Percentiles rank a stretch among this genome's conserved stretches.
These are phyloP conservation scores for Pegoplata infirma DNA, from an alignment of 2,888 invertebrate genomes.

Conservation along the genomic window DNA sequence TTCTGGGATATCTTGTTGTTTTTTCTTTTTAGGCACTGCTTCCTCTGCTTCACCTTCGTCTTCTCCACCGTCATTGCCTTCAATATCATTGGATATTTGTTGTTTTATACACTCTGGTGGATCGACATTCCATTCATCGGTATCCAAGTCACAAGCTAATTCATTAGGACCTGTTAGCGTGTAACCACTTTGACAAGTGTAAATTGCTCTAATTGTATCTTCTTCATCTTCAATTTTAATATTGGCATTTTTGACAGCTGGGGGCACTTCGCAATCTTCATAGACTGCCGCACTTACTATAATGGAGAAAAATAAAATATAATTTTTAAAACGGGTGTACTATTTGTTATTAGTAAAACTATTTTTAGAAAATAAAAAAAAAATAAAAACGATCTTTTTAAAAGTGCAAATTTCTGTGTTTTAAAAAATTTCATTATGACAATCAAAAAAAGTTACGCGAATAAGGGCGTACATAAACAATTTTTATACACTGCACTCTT, in stretches of 20 bases:
- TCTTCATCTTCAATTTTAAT: slow-evolving; percentile 69
- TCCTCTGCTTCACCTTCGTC: slow-evolving; percentile 33
- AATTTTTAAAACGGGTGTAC: too few relatives aligned
- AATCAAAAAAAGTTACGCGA: too few relatives aligned
- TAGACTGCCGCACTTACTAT: slow-evolving; percentile 64
- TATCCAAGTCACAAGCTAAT: slow-evolving; percentile 73
- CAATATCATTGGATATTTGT: slow-evolving; percentile 62
- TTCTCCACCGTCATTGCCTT: slow-evolving; percentile 21
- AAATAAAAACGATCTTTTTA: too few relatives aligned
- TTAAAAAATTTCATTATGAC: too few relatives aligned
- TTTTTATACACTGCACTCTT: too few relatives aligned
- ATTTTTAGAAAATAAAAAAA: too few relatives aligned
- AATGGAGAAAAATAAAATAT: slow-evolving; percentile 27
- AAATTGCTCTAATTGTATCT: slow-evolving; percentile 74
- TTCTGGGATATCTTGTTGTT: slow-evolving; percentile 71
- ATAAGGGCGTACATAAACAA: too few relatives aligned
- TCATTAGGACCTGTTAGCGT: slow-evolving; percentile 70
- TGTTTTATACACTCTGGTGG: slow-evolving; percentile 72
- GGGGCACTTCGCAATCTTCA: slow-evolving; percentile 75
- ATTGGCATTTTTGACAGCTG: slow-evolving; percentile 71
- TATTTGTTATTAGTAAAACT: too few relatives aligned
- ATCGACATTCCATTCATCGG: slow-evolving; percentile 74
- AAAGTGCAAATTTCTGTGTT: too few relatives aligned
- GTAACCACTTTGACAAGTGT: slow-evolving; percentile 73
- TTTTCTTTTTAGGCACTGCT: slow-evolving; percentile 65